Base-by-base conservation (phyloP, 1,140 invertebrate genomes). In the Callitettix versicolor region DNA sequence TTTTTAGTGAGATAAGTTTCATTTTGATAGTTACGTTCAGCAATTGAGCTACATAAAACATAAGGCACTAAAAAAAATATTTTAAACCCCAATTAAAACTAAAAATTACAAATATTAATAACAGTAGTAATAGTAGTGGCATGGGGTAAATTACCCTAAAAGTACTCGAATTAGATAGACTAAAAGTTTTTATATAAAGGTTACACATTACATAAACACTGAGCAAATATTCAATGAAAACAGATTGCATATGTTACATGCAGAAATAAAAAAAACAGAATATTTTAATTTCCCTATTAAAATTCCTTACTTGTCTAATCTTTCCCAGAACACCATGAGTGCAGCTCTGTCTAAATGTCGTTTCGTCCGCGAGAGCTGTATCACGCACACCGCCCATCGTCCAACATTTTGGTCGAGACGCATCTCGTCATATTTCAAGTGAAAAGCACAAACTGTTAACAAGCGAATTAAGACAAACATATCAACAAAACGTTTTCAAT, bases 381-480 rank as follows among this genome's bases (percentile, higher is more conserved):
- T 83, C 14, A 98, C 84, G 21, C 86, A 87, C 0, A 99, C 96
- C 21, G 90, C 88, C 96, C 96, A 99, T 61, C 92, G 88, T 21
- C 82, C 85, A 34, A 99, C 92, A 71, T 98, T 99, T 7, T 80
- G 72, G 69, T 99, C 95, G 59, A 97, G 61, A 65, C 86, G 88
- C 79, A 96, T 87, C 72, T 98, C 95, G 65, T 94, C 88, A 70
- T 86, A 98, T 73, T 98, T 98, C 60, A 99, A 74, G 71, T 99
- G 96, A 74, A 98, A 99, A 36, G 91, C 96, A 71, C 86, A 91
- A 67, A 98, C n/a, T n/a, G n/a, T n/a, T n/a, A n/a, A n/a, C 92
- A 14, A 48, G 3, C 11, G 11, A 48, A 20, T 43, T 5, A 43
- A n/a, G 17, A 24, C 9, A 54, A 40, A 44, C 18, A 59, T 12